Conservation (phyloP, 1,140 invertebrate genomes). For the roundworm (Caenorhabditis elegans) region WBcel235 BX284602.5:14181001-14181500, state of each 20-base stretch:
- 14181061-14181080: no score
- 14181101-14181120: no score
- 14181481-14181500: not conserved
- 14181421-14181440: not conserved
- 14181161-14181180: not conserved
- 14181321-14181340: not conserved
- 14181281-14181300: conserved; percentile 5
- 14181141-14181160: not conserved
- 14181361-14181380: not conserved
- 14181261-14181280: not conserved
- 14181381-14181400: not conserved
- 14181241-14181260: no score
- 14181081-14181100: no score
- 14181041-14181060: no score
- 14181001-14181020: no score
- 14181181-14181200: conserved; percentile 15
- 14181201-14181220: conserved; percentile 17
- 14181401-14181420: not conserved
- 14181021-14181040: no score
- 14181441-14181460: conserved; percentile 10
- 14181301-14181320: not conserved
- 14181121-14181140: not conserved
- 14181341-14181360: conserved; percentile 14
- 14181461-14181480: conserved; percentile 6
- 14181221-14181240: conserved; percentile 21